These are phyloP conservation scores for cattle (Bos taurus) DNA, from an alignment of 2,113 vertebrate species.

Conservation along the genomic window DNA sequence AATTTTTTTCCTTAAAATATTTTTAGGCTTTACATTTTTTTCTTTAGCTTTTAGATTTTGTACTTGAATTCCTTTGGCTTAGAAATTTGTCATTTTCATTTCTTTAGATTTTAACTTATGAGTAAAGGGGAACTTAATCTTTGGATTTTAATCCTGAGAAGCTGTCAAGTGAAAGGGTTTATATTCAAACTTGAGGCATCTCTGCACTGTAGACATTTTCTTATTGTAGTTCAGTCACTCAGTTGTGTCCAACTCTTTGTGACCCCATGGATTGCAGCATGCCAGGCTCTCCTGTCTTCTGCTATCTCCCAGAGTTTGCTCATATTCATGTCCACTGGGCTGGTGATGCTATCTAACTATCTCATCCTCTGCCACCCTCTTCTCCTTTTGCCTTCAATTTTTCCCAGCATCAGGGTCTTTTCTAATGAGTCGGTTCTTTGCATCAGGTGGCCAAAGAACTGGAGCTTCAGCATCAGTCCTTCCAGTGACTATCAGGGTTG, in stretches of 20 bases:
- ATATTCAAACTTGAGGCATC: not conserved
- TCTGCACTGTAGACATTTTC: not conserved
- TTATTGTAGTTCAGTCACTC: not conserved
- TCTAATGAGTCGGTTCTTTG: not conserved
- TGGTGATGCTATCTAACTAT: not conserved
- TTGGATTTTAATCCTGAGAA: not conserved
- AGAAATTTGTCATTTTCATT: not conserved
- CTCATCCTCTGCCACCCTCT: not conserved
- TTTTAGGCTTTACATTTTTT: not conserved
- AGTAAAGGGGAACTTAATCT: not conserved
- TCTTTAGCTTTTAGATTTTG: not conserved
- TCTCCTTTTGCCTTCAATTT: not conserved
- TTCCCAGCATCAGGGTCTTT: not conserved
- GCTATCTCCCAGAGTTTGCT: not conserved
- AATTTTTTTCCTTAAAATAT: not conserved
- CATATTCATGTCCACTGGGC: accelerated
- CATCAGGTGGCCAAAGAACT: not conserved
- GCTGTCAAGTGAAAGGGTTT: not conserved
- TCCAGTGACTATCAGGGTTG: not conserved
- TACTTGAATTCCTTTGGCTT: not conserved
- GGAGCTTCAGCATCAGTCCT: not conserved
- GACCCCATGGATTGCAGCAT: not conserved
- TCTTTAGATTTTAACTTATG: not conserved
- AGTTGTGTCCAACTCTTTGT: not conserved
- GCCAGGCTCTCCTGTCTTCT: not conserved